A percentile compares a stretch with the other conserved stretches of the same genome.
These are phyloP conservation scores for Cephus pygmeus DNA, from an alignment of 2,888 invertebrate species.

Conservation along the genomic window DNA sequence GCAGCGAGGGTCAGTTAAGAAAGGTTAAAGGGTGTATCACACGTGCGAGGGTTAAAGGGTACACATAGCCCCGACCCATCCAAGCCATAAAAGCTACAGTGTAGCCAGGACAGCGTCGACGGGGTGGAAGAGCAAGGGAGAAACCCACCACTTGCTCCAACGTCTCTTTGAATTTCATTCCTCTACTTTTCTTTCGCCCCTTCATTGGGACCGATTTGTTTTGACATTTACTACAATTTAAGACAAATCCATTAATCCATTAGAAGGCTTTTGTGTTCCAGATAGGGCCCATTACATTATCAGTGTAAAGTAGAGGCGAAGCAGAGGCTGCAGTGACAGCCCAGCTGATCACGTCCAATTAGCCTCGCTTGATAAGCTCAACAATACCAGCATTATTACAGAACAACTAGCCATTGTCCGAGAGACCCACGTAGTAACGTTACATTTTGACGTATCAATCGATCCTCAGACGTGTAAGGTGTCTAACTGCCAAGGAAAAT, in stretches of 20 bases:
- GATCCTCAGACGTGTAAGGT: slow-evolving; percentile 15
- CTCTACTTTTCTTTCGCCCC: background rate
- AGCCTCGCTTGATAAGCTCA: slow-evolving; percentile 65
- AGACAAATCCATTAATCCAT: slow-evolving; percentile 60
- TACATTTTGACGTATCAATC: slow-evolving; percentile 51
- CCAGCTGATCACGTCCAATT: slow-evolving; percentile 65
- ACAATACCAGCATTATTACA: slow-evolving; percentile 63
- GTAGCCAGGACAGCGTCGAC: background rate
- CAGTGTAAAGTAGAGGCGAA: slow-evolving; percentile 56
- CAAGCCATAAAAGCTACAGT: background rate
- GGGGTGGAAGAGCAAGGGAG: too few relatives aligned
- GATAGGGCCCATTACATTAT: slow-evolving; percentile 62
- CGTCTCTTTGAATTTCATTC: too few relatives aligned
- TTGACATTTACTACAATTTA: slow-evolving; percentile 54
- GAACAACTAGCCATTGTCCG: slow-evolving; percentile 54
- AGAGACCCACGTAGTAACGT: slow-evolving; percentile 45
- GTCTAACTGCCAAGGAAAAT: too few relatives aligned
- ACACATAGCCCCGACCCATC: background rate
- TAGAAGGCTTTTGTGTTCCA: slow-evolving; percentile 58
- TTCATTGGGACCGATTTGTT: slow-evolving; percentile 41
- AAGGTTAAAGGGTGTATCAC: slow-evolving; percentile 6
- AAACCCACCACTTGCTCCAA: too few relatives aligned
- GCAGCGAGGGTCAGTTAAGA: background rate
- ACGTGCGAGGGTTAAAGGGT: background rate
- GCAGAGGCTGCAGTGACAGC: slow-evolving; percentile 43